These are phyloP conservation scores for Esox lucius DNA, from an alignment of 2,797 vertebrate species.

Conservation along the genomic window DNA sequence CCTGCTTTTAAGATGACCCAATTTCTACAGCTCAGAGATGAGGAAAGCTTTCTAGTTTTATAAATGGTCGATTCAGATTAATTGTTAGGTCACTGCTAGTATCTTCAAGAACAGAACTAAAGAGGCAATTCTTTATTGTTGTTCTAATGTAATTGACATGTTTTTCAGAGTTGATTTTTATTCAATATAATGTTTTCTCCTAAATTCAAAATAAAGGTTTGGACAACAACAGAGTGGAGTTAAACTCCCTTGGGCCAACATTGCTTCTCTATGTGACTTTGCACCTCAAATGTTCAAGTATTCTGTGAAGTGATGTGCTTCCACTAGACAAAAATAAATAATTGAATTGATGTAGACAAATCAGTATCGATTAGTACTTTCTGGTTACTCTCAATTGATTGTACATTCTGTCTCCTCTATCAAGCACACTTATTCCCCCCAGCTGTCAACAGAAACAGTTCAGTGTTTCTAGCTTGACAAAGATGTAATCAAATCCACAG, in stretches of 20 bases:
- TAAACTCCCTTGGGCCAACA: background rate
- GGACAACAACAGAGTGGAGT: background rate
- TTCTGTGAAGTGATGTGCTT: background rate
- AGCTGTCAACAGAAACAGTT: background rate
- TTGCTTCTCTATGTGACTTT: background rate
- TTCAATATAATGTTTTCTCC: background rate
- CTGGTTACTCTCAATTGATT: background rate
- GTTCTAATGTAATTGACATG: background rate
- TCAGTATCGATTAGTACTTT: background rate
- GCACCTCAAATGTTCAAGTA: background rate
- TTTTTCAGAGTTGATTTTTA: background rate
- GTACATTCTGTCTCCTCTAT: background rate
- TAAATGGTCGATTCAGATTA: background rate
- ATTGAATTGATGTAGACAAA: conserved; percentile 1
- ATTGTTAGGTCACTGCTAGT: conserved; percentile 1
- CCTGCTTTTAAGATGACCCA: background rate
- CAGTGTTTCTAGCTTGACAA: background rate
- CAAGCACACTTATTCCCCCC: background rate
- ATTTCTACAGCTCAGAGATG: background rate
- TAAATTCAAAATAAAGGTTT: background rate
- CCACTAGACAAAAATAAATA: background rate
- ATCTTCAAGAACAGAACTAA: background rate
- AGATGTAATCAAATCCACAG: conserved; percentile 1
- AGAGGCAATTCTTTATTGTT: no score
- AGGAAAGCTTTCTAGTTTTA: background rate